These are phyloP conservation scores for Hyaena hyaena DNA, from an alignment of 2,113 vertebrate genomes.

Conservation along the genomic window DNA sequence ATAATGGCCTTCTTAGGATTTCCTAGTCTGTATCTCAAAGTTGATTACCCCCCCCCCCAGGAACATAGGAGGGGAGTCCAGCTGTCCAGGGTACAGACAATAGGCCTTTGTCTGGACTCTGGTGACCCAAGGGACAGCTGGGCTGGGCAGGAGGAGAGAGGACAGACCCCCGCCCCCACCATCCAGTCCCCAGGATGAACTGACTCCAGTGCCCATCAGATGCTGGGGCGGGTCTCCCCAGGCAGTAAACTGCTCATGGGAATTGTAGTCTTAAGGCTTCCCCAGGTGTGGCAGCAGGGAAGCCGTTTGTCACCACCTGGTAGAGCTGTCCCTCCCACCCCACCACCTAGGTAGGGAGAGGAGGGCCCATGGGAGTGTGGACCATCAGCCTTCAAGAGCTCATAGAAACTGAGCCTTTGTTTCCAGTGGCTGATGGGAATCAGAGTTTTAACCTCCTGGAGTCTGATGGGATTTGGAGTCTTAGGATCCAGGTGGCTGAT, in stretches of 20 bases:
- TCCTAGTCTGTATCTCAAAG: slow-evolving; percentile 52
- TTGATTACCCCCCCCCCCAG: background rate
- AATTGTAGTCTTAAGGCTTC: slow-evolving; percentile 9
- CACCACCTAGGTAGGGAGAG: background rate
- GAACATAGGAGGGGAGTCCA: slow-evolving; percentile 38
- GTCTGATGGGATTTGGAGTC: slow-evolving; percentile 56
- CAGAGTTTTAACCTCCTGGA: background rate
- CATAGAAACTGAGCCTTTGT: slow-evolving; percentile 13
- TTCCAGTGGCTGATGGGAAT: slow-evolving; percentile 12
- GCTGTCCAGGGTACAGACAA: slow-evolving; percentile 63
- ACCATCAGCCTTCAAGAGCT: background rate
- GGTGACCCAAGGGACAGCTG: slow-evolving; percentile 60
- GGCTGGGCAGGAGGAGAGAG: background rate
- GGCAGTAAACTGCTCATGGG: slow-evolving; percentile 11
- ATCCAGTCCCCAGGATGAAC: background rate
- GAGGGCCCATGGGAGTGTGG: background rate
- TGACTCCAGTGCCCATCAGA: background rate
- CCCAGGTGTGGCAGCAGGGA: background rate
- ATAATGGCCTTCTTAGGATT: background rate
- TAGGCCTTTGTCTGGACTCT: slow-evolving; percentile 65
- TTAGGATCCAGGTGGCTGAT: slow-evolving; percentile 54
- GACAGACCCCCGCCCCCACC: background rate
- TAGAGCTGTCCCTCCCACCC: background rate
- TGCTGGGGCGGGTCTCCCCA: background rate
- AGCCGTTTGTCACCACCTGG: background rate